Base-by-base conservation (phyloP, 2,888 invertebrate genomes). In the Clusia tigrina region DNA sequence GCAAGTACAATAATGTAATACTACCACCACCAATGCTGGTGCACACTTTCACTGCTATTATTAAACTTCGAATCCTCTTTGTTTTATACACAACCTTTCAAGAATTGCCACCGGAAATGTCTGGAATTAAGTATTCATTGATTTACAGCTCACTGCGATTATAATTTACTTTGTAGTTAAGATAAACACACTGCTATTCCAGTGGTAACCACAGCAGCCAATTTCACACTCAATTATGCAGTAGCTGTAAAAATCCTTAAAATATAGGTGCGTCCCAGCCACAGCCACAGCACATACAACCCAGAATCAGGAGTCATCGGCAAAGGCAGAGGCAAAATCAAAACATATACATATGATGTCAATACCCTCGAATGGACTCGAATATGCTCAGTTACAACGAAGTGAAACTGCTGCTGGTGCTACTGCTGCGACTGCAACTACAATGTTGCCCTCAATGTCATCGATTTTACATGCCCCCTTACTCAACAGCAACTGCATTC, bases 361-460 rank as follows among this genome's bases (percentile, higher is more conserved):
- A 42, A 10, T 42, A 42, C 9, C 42, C 42, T n/a, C 42, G 42
- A 42, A 42, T n/a, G 3, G 42, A 6, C 12, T 42, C 42, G n/a
- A n/a, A n/a, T n/a, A n/a, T n/a, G 42, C 42, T 10, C 12, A 10
- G 55, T 62, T 57, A 42, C 38, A 63, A 55, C 62, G 61, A 64
- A 58, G 60, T 51, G 6, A 62, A 23, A 20, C 18, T 32, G 17
- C 10, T n/a, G 20, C 24, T 54, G 56, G 62, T 58, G 69, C 67
- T 66, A 54, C 48, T 64, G 66, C 61, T 62, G 66, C 67, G 69
- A 18, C 67, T 66, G 67, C 60, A 51, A 63, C 69, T 70, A 77
- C 78, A 78, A 73, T 79, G 79, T 79, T 79, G 78, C 77, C 67
- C 79, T 80, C 79, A 81, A 81, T 80, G 81, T 79, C 79, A 81